Conservation (phyloP, 2,797 vertebrate species). For the Enteromius trimaculatus region DNA sequence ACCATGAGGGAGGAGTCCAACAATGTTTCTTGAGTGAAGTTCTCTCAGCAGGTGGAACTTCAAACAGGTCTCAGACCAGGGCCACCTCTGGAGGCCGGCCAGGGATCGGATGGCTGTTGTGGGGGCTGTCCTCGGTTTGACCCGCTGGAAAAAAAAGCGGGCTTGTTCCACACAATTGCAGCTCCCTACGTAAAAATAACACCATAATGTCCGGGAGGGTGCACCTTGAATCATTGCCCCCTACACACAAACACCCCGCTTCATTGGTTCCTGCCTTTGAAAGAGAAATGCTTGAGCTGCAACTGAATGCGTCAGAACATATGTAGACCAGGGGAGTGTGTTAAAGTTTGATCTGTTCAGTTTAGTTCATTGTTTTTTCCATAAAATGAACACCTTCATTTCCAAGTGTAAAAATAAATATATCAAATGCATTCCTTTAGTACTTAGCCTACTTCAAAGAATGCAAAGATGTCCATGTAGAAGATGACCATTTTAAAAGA, state of each 20-base stretch:
- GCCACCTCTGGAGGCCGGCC: constrained; percentile 81
- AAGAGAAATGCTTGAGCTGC: constrained; percentile 66
- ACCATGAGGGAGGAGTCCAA: constrained; percentile 82
- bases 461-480: background rate
- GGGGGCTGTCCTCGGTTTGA: constrained; percentile 90
- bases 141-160: constrained; percentile 88
- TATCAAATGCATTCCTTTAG: background rate
- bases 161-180: constrained; percentile 89
- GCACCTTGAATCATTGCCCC: constrained; percentile 65
- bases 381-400: background rate
- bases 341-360: constrained; percentile 52
- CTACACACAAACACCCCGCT: constrained; percentile 67
- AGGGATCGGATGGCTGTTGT: constrained; percentile 87
- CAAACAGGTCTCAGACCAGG: constrained; percentile 90
- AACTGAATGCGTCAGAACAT: constrained; percentile 68
- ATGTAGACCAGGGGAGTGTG: constrained; percentile 60
- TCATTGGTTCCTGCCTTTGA: constrained; percentile 72
- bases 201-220: constrained; percentile 53
- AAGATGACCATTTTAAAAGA: constrained; percentile 1
- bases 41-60: constrained; percentile 95
- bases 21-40: constrained; percentile 89
- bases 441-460: background rate
- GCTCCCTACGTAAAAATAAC: constrained; percentile 78
- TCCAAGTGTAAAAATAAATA: background rate
- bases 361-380: background rate